Evolutionary conservation across 2,888 invertebrate species (phyloP).

Genomic region (Amblyjoppa fuscipennis): DNA sequence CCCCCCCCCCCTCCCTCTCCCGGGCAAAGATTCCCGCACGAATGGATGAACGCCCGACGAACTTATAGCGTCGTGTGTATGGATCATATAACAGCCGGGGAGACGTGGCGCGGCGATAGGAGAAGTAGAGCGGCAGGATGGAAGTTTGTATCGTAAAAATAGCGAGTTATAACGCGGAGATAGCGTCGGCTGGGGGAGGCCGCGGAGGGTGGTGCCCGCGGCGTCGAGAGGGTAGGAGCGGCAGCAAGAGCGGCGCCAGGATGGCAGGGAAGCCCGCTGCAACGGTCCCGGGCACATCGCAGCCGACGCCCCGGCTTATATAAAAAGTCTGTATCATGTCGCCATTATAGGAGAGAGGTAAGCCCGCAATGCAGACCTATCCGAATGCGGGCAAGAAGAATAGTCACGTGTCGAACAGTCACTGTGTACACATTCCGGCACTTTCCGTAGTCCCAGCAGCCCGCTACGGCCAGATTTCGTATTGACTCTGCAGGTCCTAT

Average conservation of each 20-base stretch:
- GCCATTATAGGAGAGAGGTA: constrained; percentile 58
- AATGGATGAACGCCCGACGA: constrained; percentile 15
- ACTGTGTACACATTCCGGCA: constrained; percentile 39
- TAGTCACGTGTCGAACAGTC: constrained; percentile 61
- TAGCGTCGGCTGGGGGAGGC: constrained; percentile 1
- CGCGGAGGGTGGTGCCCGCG: not conserved
- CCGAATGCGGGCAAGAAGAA: constrained; percentile 60
- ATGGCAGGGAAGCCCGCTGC: constrained; percentile 29
- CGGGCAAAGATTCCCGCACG: constrained; percentile 8
- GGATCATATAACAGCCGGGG: constrained; percentile 40
- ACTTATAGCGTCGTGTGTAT: constrained; percentile 15
- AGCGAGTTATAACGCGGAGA: constrained; percentile 53
- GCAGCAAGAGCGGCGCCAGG: constrained; percentile 60
- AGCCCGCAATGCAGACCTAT: constrained; percentile 62
- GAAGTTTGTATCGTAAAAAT: constrained; percentile 67
- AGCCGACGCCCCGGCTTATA: constrained; percentile 58
- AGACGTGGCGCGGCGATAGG: constrained; percentile 26
- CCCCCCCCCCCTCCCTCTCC: too few relatives aligned
- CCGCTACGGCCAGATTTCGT: not conserved
- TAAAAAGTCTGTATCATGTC: constrained; percentile 65
- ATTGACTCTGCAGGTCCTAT: not conserved
- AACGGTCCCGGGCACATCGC: constrained; percentile 33
- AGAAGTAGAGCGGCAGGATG: constrained; percentile 57
- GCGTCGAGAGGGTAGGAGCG: constrained; percentile 10
- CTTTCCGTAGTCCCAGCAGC: not conserved